Percentiles rank a stretch among this genome's conserved stretches.
phyloP scores from a whole-genome alignment of 2,797 vertebrate species.

The Micropoecilia bifurca region DNA sequence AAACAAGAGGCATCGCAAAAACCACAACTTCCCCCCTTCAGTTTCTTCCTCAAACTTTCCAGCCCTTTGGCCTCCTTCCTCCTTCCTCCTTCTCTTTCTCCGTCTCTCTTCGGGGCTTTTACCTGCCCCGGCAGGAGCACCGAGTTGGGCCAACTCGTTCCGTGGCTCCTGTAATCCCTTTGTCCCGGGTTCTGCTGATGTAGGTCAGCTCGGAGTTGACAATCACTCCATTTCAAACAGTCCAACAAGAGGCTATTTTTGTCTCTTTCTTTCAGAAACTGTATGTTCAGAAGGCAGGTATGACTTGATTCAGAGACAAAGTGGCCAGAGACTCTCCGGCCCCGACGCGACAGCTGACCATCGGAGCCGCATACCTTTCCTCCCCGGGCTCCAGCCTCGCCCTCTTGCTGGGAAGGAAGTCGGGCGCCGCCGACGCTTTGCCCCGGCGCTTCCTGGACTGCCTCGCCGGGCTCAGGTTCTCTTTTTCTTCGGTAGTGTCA shows the following conservation, averaged over 20 bases:
- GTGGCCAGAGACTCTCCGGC: constrained; percentile 55
- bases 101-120: constrained; percentile 20
- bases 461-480: constrained; percentile 67
- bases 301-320: constrained; percentile 68
- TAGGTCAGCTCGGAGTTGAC: constrained; percentile 59
- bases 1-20: constrained; percentile 25
- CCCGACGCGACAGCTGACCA: constrained; percentile 63
- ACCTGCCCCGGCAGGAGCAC: constrained; percentile 17
- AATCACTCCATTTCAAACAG: constrained; percentile 54
- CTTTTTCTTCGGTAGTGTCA: constrained; percentile 64
- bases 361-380: constrained; percentile 65
- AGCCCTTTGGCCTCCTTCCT: not conserved
- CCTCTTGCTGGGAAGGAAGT: constrained; percentile 88
- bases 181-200: constrained; percentile 47
- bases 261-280: constrained; percentile 22
- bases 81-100: constrained; percentile 4
- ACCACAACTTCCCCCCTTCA: constrained; percentile 21
- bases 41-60: constrained; percentile 61
- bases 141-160: constrained; percentile 30
- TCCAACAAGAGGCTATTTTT: constrained; percentile 46
- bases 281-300: constrained; percentile 77
- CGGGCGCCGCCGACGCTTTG: constrained; percentile 77
- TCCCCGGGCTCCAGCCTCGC: constrained; percentile 84
- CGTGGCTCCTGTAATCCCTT: constrained; percentile 51
- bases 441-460: constrained; percentile 84